Conservation (phyloP, 2,797 vertebrate species). For the Garrulus glandarius region DNA sequence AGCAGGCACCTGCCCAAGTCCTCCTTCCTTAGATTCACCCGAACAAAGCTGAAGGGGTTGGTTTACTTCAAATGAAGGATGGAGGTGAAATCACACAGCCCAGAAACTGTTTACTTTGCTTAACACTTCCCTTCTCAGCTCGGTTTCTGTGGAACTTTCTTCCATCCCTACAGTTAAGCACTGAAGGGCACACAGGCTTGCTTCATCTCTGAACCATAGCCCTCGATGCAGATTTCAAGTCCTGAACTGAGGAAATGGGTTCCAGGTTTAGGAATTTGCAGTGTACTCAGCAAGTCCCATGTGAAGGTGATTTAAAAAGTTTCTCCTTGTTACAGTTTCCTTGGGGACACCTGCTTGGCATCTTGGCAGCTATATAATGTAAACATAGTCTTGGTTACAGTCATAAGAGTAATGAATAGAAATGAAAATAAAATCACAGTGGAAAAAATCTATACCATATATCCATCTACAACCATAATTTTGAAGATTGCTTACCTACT, state of each 20-base stretch:
- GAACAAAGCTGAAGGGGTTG: neutral
- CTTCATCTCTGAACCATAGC: rapidly evolving
- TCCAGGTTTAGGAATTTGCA: neutral
- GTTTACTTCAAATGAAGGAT: neutral
- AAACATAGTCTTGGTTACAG: neutral
- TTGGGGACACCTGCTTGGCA: neutral
- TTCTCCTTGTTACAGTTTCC: neutral
- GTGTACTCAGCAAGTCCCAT: neutral
- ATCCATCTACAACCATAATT: neutral
- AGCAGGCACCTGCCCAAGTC: neutral
- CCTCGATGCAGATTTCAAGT: neutral
- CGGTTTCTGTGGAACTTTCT: neutral
- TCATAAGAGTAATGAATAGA: neutral
- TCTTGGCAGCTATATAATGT: neutral
- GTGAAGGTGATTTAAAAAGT: neutral
- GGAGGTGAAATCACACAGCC: neutral
- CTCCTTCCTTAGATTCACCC: neutral
- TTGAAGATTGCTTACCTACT: neutral
- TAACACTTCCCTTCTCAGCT: neutral
- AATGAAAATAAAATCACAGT: neutral
- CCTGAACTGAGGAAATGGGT: neutral
- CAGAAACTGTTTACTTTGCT: neutral
- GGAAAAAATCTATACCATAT: neutral
- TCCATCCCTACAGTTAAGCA: neutral
- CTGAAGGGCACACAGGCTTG: neutral